Evolutionary conservation across 2,797 vertebrate genomes (phyloP).

Genomic region (Xiphorhynchus erythropygius): DNA sequence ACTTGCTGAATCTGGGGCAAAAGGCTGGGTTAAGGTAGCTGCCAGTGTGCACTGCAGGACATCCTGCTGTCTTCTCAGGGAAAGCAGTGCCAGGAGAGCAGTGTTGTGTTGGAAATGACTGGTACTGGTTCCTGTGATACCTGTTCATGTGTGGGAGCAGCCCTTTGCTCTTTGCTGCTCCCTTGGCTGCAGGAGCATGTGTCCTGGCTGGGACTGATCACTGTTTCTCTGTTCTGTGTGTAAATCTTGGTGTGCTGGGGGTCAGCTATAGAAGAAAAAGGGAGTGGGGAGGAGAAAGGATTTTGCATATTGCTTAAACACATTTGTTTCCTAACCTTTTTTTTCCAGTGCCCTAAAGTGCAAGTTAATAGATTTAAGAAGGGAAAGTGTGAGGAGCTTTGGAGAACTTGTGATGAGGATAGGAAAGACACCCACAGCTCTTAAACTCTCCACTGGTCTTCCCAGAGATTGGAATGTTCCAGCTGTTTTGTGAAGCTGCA

Average conservation of each 20-base stretch:
- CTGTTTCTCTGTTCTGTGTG: neutral
- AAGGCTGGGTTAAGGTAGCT: neutral
- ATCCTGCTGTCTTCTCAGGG: neutral
- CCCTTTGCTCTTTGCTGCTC: neutral
- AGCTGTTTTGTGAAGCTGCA: neutral
- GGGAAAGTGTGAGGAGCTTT: neutral
- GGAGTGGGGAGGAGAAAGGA: neutral
- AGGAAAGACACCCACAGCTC: neutral
- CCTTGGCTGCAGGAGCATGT: neutral
- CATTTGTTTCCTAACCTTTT: neutral
- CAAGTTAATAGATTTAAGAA: neutral
- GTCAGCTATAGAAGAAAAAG: neutral
- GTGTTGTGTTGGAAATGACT: accelerated
- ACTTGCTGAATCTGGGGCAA: neutral
- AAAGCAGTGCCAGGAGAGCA: neutral
- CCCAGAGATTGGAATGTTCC: neutral
- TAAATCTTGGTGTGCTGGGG: neutral
- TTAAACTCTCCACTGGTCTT: neutral
- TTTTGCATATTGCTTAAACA: neutral
- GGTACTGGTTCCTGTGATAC: neutral
- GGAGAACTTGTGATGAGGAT: neutral
- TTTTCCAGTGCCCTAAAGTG: neutral
- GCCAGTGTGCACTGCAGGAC: neutral
- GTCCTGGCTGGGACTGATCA: neutral
- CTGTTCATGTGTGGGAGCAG: neutral